Evolutionary conservation across 2,113 vertebrate genomes (phyloP), one percentile per base, ranked within the genome.

Genomic region (Hippopotamus amphibius): DNA sequence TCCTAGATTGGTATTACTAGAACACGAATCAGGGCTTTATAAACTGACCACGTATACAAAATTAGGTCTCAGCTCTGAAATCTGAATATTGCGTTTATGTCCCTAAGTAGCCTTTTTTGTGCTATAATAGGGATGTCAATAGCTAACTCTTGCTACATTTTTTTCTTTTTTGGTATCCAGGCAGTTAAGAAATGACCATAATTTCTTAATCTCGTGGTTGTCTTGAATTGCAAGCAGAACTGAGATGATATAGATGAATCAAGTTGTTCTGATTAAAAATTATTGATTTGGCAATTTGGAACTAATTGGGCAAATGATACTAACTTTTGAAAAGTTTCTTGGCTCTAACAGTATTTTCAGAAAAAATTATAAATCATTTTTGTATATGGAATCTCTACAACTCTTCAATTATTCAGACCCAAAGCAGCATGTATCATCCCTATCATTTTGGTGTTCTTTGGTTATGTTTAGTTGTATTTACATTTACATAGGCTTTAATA

Each of bases 241-340:
- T 84, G 37, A 84, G 41, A 66, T 4, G 43, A 12, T 69, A 9
- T 37, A 46, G n/a, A 33, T 93, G n/a, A 96, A n/a, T 94, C 65
- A 85, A 30, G 21, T 95, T 92, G 41, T 77, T 95, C 28, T 91
- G 59, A 33, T 59, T 87, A 30, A 50, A n/a, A 21, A 22, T 96
- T 86, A 77, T 87, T 90, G 72, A 91, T 92, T 74, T 93, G 30
- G 12, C 24, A 84, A 22, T 61, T 88, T 92, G 59, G 28, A 84
- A 69, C 59, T 80, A 71, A 82, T 87, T 97, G 30, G 37, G 9
- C 19, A 91, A 93, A 83, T 87, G 71, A 68, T 84, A 66, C 53
- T 48, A 65, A 30, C 43, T 81, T 96, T 72, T 86, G 11, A 81
- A 24, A 93, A 77, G 22, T 65, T 93, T 81, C 21, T 68, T 81